Evolutionary conservation across 2,888 invertebrate species (phyloP), one percentile per base, ranked within the genome.

Genomic region (Aphrophora alni): DNA sequence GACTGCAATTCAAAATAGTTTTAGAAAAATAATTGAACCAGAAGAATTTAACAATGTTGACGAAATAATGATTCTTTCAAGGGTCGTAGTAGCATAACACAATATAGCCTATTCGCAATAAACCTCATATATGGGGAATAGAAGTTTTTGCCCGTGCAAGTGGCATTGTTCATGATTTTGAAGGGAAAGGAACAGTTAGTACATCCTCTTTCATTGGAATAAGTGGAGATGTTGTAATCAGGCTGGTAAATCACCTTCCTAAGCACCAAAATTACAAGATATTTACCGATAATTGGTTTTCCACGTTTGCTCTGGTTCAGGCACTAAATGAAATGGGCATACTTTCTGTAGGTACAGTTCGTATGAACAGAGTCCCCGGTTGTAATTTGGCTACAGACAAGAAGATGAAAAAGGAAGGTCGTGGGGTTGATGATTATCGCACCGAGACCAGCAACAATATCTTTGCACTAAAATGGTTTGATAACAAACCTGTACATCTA

Each of bases 51-150:
- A 25, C 3, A 83, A 83, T n/a, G 78, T 86, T 28, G 86, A 86
- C 82, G 86, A 87, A 79, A 81, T 85, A 14, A 86, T 86, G 82
- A 84, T 85, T 12, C 86, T 25, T 87, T 86, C 84, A 87, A 86
- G 81, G 85, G 86, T 0, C 78, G 82, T 25, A 78, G 80, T 51
- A 24, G 73, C 10, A 79, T 86, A 78, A 85, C 85, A 81, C 85
- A 85, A 81, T 85, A 84, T n/a, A n/a, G n/a, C n/a, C n/a, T 78
- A 82, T 85, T 59, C 81, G 81, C 72, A 84, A 80, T 74, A 86
- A 85, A 76, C 85, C 84, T 8, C 85, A 84, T 79, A 85, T 84
- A 77, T 85, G 85, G 85, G 84, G 84, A 68, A 84, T 85, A 26
- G 85, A 86, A 81, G 81, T 85, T 7, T 78, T 78, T 44, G 71